Base-by-base conservation (phyloP, 2,888 invertebrate genomes). In the Xestia xanthographa region DNA sequence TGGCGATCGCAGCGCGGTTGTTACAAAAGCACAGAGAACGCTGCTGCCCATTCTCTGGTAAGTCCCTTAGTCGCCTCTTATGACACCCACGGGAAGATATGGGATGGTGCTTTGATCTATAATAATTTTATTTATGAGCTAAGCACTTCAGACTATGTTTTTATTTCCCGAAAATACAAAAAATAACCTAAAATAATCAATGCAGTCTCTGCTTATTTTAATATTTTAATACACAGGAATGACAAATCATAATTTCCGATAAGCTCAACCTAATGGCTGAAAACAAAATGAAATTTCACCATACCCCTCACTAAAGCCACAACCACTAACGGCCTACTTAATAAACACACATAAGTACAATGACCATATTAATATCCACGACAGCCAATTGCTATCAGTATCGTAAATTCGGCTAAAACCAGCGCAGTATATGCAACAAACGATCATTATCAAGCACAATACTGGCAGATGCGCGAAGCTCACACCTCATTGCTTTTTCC, bases 401-500 rank as follows among this genome's bases (percentile, higher is more conserved):
- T 84, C 83, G 79, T 88, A 89, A 90, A 92, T 91, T 87, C 80
- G 69, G 83, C 89, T 87, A 88, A 91, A 89, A 88, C 84, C 86
- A 90, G 87, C 80, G 80, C 87, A 41, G 43, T 88, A 85, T 88
- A 85, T 90, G 90, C 92, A 91, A 89, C 93, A 93, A 92, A 92
- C 91, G 91, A 90, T 93, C 92, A 94, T 93, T 93, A 94, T 91
- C 88, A 87, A 53, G 48, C 62, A 72, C 92, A 92, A 92, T 88
- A 89, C 90, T 89, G 93, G 93, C 96, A 96, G 96, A 95, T 96
- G 96, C 92, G 92, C 91, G 87, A 85, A 87, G 88, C 92, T 94
- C 90, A 94, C 95, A 95, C 94, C 91, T 95, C 96, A 96, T 95
- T 96, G 94, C 93, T 88, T 94, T 93, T 96, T 96, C 96, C 96